A percentile compares a stretch with the other conserved stretches of the same genome.
Evolutionary conservation across 2,888 invertebrate genomes (phyloP).

Genomic region (Dicyrtomina minuta): DNA sequence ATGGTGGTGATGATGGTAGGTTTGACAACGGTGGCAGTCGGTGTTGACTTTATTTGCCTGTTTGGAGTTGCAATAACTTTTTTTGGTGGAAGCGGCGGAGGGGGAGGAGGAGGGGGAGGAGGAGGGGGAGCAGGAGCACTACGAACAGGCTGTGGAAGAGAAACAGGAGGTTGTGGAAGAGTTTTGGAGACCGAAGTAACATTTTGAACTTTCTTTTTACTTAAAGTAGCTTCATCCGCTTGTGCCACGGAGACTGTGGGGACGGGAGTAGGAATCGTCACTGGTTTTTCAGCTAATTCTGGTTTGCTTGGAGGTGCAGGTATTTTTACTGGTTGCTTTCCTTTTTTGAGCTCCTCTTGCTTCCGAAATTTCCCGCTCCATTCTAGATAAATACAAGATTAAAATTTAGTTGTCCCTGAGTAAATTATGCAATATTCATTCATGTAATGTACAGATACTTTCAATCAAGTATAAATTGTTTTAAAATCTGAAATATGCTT

Average conservation of each 20-base stretch:
- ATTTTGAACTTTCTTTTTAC: background rate
- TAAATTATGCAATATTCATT: too few relatives aligned
- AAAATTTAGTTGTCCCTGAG: background rate
- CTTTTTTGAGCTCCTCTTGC: background rate
- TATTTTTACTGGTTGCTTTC: background rate
- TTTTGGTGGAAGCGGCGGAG: too few relatives aligned
- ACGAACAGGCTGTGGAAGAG: too few relatives aligned
- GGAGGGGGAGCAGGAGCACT: background rate
- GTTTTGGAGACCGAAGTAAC: background rate
- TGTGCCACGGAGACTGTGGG: background rate
- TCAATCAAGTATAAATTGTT: too few relatives aligned
- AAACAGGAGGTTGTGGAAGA: too few relatives aligned
- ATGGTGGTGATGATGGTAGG: background rate
- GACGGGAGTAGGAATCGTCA: background rate
- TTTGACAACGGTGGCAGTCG: too few relatives aligned
- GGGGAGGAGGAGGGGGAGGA: background rate
- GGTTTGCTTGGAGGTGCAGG: background rate
- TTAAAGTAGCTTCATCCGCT: background rate
- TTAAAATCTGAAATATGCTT: too few relatives aligned
- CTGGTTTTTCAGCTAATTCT: background rate
- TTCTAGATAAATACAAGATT: background rate
- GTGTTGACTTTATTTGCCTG: too few relatives aligned
- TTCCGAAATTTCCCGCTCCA: slow-evolving; percentile 14
- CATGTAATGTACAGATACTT: too few relatives aligned
- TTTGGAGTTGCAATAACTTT: too few relatives aligned